Evolutionary conservation across 2,888 invertebrate genomes (phyloP), one percentile per base, ranked within the genome.

Genomic region (Cosmopolites sordidus): DNA sequence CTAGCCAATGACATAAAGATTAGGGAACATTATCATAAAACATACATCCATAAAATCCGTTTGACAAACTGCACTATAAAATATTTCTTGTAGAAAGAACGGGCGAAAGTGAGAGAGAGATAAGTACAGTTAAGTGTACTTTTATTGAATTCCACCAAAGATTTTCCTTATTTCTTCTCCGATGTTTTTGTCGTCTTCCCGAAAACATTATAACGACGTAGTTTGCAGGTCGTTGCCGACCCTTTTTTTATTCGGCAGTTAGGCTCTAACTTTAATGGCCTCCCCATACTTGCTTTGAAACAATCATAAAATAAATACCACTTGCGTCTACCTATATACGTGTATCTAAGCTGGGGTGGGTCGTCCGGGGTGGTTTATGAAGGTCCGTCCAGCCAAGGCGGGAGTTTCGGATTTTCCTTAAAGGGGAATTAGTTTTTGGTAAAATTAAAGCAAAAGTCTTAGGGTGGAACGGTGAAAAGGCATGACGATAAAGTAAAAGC

Each of bases 131-230:
- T 56, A 55, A 55, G 55, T 55, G 42, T 43, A 46, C 43, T 56
- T 56, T 56, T 56, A 56, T 56, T 51, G 56, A 56, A 56, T 51
- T 56, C 56, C 43, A 44, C 56, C 51, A 51, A 56, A 56, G 56
- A 56, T 56, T 56, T 56, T 56, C 44, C 48, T 56, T 51, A 48
- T 56, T 56, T 51, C 14, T 22, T 48, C 45, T 51, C 29, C 37
- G 51, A 41, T 27, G 41, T 51, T 56, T 56, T 56, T 56, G 48
- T 51, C 51, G 37, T 43, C 16, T 37, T 41, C 33, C 33, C 37
- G 51, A 51, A 56, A 51, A 51, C 51, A 42, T 41, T 48, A 41
- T 56, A 56, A 56, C 51, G 56, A 56, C 44, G 48, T 56, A 51
- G 56, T 56, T 51, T 51, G 17, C 49, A 53, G 50, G 43, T 46